A percentile compares a stretch with the other conserved stretches of the same genome.
These are phyloP conservation scores for Coendou prehensilis DNA, from an alignment of 2,797 vertebrate species.

Conservation along the genomic window DNA sequence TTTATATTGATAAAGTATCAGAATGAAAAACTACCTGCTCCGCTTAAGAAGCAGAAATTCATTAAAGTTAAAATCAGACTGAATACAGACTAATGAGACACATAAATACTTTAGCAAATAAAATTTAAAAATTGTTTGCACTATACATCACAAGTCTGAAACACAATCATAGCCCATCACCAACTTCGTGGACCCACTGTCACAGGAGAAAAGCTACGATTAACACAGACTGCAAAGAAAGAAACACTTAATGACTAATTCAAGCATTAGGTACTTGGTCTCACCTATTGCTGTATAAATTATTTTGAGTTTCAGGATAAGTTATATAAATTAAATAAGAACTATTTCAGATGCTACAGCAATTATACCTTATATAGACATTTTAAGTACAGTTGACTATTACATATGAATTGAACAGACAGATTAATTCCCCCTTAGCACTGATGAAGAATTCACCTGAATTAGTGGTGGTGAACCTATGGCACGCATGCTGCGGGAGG, in stretches of 20 bases:
- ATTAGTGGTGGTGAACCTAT: background rate
- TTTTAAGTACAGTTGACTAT: background rate
- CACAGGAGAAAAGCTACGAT: conserved; percentile 42
- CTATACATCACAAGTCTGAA: background rate
- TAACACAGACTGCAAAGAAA: background rate
- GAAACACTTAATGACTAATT: background rate
- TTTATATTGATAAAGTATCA: conserved; percentile 13
- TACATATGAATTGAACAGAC: background rate
- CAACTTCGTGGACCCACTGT: background rate
- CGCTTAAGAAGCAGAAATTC: conserved; percentile 51
- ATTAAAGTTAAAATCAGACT: conserved; percentile 38
- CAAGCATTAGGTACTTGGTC: background rate
- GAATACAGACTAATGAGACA: conserved; percentile 24
- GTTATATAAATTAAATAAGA: background rate
- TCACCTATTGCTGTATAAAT: background rate
- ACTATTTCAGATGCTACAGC: background rate
- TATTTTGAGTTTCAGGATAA: background rate
- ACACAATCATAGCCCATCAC: background rate
- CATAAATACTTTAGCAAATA: background rate
- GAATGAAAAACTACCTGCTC: background rate
- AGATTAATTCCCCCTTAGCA: conserved; percentile 12
- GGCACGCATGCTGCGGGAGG: background rate
- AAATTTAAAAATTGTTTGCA: background rate
- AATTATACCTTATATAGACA: background rate
- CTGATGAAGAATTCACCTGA: background rate